Evolutionary conservation across 2,797 vertebrate species (phyloP).

Genomic region (Enteromius thamalakanensis): DNA sequence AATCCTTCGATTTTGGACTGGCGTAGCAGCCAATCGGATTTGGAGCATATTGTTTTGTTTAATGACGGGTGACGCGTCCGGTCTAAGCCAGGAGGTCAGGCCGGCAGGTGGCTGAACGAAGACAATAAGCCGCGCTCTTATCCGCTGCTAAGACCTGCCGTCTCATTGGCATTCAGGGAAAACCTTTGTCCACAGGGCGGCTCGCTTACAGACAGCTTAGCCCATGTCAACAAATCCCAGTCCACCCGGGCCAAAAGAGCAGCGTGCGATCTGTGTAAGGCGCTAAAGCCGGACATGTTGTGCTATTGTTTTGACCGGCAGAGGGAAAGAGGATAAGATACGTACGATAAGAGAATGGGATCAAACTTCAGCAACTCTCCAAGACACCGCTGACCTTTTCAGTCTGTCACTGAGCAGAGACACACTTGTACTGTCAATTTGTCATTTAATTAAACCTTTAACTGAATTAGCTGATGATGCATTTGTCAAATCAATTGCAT

Average conservation of each 20-base stretch:
- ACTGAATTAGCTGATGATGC: background rate
- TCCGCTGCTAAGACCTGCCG: constrained; percentile 48
- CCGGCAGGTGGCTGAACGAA: constrained; percentile 56
- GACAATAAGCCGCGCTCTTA: constrained; percentile 58
- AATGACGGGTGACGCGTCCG: constrained; percentile 57
- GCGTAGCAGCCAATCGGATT: constrained; percentile 55
- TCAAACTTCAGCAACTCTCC: constrained; percentile 19
- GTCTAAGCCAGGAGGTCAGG: constrained; percentile 53
- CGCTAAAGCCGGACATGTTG: constrained; percentile 26
- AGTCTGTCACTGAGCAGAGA: background rate
- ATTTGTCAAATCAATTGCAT: background rate
- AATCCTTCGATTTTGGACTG: constrained; percentile 50
- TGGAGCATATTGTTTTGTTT: constrained; percentile 58
- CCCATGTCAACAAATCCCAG: constrained; percentile 56
- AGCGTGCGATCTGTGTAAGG: constrained; percentile 52
- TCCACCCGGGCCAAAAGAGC: constrained; percentile 37
- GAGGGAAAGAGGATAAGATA: constrained; percentile 35
- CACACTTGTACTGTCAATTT: background rate
- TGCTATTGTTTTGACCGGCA: constrained; percentile 41
- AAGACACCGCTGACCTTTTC: background rate
- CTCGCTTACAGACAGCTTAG: constrained; percentile 55
- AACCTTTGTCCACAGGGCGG: constrained; percentile 43
- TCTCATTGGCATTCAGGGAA: constrained; percentile 56
- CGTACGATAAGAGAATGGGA: constrained; percentile 4
- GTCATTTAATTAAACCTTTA: background rate